phyloP scores from a whole-genome alignment of 1,140 invertebrate species.

The Drosophila busckii region DNA sequence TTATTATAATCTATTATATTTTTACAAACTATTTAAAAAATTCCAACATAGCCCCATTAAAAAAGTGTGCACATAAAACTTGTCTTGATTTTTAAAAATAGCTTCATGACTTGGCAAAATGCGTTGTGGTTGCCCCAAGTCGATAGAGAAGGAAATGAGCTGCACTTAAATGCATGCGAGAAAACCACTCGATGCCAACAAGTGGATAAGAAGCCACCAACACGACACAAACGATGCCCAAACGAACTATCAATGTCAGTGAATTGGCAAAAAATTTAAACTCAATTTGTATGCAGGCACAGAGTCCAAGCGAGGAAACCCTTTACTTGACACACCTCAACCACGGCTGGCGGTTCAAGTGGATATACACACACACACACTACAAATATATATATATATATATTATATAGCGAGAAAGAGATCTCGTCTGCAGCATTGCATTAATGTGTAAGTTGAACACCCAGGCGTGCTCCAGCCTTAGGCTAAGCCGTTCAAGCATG shows the following conservation, averaged over 20 bases:
- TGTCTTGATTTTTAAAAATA: conserved; percentile 59
- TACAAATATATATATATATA: too few relatives aligned
- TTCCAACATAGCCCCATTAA: background rate
- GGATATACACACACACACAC: conserved; percentile 32
- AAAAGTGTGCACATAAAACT: conserved; percentile 7
- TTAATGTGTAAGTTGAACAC: conserved; percentile 64
- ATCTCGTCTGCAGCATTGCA: conserved; percentile 57
- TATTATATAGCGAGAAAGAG: too few relatives aligned
- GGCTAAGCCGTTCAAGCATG: conserved; percentile 65
- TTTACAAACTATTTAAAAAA: too few relatives aligned
- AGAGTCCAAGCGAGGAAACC: conserved; percentile 60
- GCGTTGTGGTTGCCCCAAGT: conserved; percentile 30
- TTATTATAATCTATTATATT: too few relatives aligned
- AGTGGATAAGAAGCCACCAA: conserved; percentile 78
- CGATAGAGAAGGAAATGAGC: conserved; percentile 72
- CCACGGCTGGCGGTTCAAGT: conserved; percentile 51
- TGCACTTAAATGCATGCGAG: conserved; percentile 76
- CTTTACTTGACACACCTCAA: conserved; percentile 73
- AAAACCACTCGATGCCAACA: conserved; percentile 78
- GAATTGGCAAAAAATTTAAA: conserved; percentile 78
- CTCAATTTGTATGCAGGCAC: conserved; percentile 77
- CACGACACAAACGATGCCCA: conserved; percentile 77
- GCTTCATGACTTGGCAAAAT: conserved; percentile 57
- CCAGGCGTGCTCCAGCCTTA: conserved; percentile 37
- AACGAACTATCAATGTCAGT: conserved; percentile 78